Evolutionary conservation across 2,888 invertebrate genomes (phyloP).

Genomic region (Plagodis pulveraria): DNA sequence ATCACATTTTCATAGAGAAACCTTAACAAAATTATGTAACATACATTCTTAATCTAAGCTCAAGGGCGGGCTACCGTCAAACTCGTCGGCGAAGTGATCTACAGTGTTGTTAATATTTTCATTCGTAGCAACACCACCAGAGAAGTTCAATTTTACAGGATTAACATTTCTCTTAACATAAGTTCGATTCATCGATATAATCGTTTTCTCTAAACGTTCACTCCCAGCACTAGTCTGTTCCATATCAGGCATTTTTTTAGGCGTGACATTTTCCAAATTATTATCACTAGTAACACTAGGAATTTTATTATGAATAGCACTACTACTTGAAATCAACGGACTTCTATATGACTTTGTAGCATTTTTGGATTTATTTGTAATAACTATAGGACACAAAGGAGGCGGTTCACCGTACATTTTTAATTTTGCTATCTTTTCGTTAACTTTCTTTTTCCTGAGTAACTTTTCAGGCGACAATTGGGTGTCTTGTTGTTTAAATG

Average conservation of each 20-base stretch:
- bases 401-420: constrained; percentile 84
- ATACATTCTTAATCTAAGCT: constrained; percentile 61
- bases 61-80: constrained; percentile 74
- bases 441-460: constrained; percentile 59
- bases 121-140: constrained; percentile 28
- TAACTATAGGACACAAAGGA: constrained; percentile 77
- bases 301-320: constrained; percentile 4
- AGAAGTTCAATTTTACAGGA: constrained; percentile 58
- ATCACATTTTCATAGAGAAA: too few relatives aligned
- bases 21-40: background rate
- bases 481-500: constrained; percentile 64
- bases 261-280: constrained; percentile 42
- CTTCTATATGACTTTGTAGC: constrained; percentile 70
- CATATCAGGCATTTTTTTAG: constrained; percentile 38
- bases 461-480: constrained; percentile 58
- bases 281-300: constrained; percentile 16
- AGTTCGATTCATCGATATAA: constrained; percentile 53
- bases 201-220: constrained; percentile 45
- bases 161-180: constrained; percentile 55
- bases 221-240: constrained; percentile 13
- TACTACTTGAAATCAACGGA: constrained; percentile 52
- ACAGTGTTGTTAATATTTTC: constrained; percentile 43
- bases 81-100: constrained; percentile 72
- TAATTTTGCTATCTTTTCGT: constrained; percentile 78
- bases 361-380: constrained; percentile 65